Conservation (phyloP, 2,113 vertebrate genomes). For the Lepus timidus region DNA sequence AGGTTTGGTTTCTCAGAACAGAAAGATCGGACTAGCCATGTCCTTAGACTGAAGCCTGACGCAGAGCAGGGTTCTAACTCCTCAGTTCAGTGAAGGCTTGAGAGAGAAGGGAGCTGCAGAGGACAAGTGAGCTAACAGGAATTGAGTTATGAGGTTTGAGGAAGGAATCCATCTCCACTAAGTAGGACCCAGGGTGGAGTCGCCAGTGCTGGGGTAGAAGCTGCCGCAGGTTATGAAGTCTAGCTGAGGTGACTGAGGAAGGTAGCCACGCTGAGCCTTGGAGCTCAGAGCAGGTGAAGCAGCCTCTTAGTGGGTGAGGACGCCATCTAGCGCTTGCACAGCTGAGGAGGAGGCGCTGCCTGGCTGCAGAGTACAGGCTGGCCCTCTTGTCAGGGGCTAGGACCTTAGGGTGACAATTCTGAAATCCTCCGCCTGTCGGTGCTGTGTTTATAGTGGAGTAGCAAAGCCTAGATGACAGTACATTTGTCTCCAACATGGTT, state of each 20-base stretch:
- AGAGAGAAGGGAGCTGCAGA: background rate
- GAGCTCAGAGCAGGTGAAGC: background rate
- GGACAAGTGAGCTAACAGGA: background rate
- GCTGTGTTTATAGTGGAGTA: background rate
- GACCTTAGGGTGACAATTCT: background rate
- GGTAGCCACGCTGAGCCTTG: background rate
- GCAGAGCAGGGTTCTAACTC: background rate
- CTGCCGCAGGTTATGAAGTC: background rate
- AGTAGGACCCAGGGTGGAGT: background rate
- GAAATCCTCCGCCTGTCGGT: background rate
- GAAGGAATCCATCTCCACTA: background rate
- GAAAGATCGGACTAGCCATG: background rate
- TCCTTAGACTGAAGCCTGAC: background rate
- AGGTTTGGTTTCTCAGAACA: background rate
- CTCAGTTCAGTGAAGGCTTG: background rate
- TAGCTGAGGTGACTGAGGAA: background rate
- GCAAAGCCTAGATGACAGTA: background rate
- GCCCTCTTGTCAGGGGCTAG: background rate
- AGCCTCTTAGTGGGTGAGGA: background rate
- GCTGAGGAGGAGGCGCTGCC: background rate
- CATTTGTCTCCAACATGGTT: background rate
- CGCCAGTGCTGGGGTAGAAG: too few species aligned
- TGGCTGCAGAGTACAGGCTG: background rate
- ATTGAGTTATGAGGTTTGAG: background rate
- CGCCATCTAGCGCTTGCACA: background rate